A percentile compares a stretch with the other conserved stretches of the same genome.
Evolutionary conservation across 2,797 vertebrate species (phyloP).

Genomic region (Silurus lanzhouensis): DNA sequence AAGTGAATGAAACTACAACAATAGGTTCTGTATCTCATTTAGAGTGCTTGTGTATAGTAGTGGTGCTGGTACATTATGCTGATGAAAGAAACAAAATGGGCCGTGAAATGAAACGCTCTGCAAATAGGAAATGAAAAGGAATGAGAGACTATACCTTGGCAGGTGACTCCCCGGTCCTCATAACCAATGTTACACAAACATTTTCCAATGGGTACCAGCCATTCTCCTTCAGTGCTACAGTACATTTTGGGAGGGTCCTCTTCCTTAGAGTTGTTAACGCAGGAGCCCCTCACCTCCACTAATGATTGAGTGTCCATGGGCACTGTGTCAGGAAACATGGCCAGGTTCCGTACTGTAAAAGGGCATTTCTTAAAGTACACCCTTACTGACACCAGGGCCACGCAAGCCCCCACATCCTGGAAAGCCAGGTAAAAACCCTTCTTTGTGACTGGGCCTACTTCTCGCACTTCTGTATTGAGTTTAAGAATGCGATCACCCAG

Average conservation of each 20-base stretch:
- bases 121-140: conserved; percentile 39
- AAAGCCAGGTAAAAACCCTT: conserved; percentile 97
- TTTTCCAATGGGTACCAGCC: conserved; percentile 98
- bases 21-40: conserved; percentile 46
- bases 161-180: conserved; percentile 87
- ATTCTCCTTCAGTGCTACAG: conserved; percentile 98
- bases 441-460: conserved; percentile 90
- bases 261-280: conserved; percentile 96
- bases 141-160: conserved; percentile 86
- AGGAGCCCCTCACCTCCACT: conserved; percentile 94
- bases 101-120: conserved; percentile 53
- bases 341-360: conserved; percentile 90
- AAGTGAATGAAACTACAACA: conserved; percentile 41
- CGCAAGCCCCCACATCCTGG: conserved; percentile 95
- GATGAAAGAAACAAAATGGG: conserved; percentile 54
- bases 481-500: conserved; percentile 97
- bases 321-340: conserved; percentile 94
- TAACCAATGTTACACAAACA: conserved; percentile 92
- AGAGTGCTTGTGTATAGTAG: conserved; percentile 33
- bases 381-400: conserved; percentile 94
- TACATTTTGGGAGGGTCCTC: conserved; percentile 97
- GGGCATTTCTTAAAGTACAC: conserved; percentile 99
- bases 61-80: conserved; percentile 49
- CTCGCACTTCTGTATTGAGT: conserved; percentile 94
- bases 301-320: conserved; percentile 95